Percentiles rank a stretch among this genome's conserved stretches.
These are phyloP conservation scores for Festucalex cinctus DNA, from an alignment of 2,113 vertebrate genomes.

Conservation along the genomic window DNA sequence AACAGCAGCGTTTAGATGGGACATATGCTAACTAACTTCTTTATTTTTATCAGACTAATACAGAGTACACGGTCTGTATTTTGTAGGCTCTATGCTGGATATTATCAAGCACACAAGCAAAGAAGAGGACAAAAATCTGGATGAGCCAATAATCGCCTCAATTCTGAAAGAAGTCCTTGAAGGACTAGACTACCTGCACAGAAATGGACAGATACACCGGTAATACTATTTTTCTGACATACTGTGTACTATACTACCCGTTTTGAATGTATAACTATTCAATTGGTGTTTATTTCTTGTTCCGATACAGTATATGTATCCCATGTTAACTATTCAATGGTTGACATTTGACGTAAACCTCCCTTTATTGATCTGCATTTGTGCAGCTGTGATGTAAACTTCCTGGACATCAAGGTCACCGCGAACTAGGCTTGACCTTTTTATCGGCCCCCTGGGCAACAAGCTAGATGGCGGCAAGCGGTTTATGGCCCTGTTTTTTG, in stretches of 20 bases:
- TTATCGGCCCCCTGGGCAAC: slow-evolving; percentile 33
- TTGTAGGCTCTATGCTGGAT: slow-evolving; percentile 93
- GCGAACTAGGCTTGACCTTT: slow-evolving; percentile 9
- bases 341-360: neutral
- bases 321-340: neutral
- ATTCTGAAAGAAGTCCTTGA: slow-evolving; percentile 98
- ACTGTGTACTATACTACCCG: neutral
- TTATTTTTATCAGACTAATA: too few relatives aligned
- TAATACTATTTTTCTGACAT: slow-evolving; percentile 44
- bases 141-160: slow-evolving; percentile 93
- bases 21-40: too few relatives aligned
- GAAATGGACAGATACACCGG: slow-evolving; percentile 98
- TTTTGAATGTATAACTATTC: neutral
- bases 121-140: slow-evolving; percentile 89
- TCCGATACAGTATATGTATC: neutral
- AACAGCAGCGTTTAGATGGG: too few relatives aligned
- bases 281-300: too few relatives aligned
- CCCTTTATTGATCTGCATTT: neutral
- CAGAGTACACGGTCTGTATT: too few relatives aligned
- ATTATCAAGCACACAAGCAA: slow-evolving; percentile 93
- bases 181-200: slow-evolving; percentile 95
- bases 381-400: slow-evolving; percentile 11
- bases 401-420: slow-evolving; percentile 54
- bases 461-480: slow-evolving; percentile 37
- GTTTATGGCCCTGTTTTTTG: slow-evolving; percentile 16